Evolutionary conservation across 2,888 invertebrate species (phyloP), one percentile per base, ranked within the genome.

Genomic region (Drosophila glabriapex): DNA sequence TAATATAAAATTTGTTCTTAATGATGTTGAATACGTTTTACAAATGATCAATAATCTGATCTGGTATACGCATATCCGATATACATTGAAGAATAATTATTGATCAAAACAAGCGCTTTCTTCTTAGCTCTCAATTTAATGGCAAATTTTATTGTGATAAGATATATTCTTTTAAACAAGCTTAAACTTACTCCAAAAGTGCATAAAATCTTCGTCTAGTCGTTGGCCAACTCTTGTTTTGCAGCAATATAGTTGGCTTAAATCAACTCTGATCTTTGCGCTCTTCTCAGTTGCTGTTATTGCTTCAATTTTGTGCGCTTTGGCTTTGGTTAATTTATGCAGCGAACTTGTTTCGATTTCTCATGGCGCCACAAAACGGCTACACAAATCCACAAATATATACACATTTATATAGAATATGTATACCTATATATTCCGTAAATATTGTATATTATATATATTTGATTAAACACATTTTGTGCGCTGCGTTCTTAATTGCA

Each of bases 301-400:
- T 55, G 72, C 55, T 41, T 81, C 71, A 79, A 73, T 78, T 78
- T 80, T 66, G 85, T 74, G 4, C 62, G 68, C 74, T 82, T 67
- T 68, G 60, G 54, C 60, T 76, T 71, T 70, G 56, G 68, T 73
- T 90, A 92, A 92, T 92, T 91, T 92, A 92, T 92, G 90, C 92
- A 91, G 77, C 86, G 91, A 92, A 92, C 92, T 90, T 86, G 92
- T 92, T 92, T 86, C 72, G 77, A 80, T 77, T 76, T 74, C 53
- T 64, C 59, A 61, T 59, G 69, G 52, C 66, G 49, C 28, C 55
- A 61, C 31, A 59, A 52, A 33, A 37, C 52, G 49, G 33, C 52
- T 58, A 22, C 43, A 41, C 41, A 41, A 31, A 43, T 16, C 29
- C 58, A 67, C 16, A 64, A 46, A 65, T 46, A 64, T 49, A 67